phyloP scores from a whole-genome alignment of 2,888 invertebrate species.

The Stenchaetothrips biformis region DNA sequence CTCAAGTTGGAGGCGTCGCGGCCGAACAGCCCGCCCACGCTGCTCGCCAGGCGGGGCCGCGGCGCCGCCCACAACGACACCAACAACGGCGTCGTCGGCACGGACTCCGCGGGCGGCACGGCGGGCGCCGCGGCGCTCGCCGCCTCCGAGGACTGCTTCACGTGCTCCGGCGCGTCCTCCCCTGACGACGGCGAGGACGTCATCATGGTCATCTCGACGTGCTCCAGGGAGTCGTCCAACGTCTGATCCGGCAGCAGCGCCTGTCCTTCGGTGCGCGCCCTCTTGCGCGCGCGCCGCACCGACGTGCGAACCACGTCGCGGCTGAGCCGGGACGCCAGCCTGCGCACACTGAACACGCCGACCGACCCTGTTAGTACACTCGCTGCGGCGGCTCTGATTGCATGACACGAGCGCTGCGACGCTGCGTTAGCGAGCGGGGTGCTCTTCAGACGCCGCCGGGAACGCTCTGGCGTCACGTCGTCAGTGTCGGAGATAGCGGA shows the following conservation, averaged over 20 bases:
- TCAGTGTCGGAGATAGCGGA: not conserved
- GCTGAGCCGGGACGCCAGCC: not conserved
- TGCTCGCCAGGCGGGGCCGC: not conserved
- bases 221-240: constrained; percentile 4
- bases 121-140: too few species aligned
- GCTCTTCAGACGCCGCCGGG: not conserved
- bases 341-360: not conserved
- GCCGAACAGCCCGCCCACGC: not conserved
- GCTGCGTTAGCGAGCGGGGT: not conserved
- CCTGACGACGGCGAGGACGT: not conserved
- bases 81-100: too few species aligned
- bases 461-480: not conserved
- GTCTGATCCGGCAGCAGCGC: constrained; percentile 5
- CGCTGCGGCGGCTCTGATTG: not conserved
- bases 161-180: too few species aligned
- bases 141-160: not conserved
- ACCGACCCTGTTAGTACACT: not conserved
- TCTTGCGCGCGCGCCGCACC: constrained; percentile 12
- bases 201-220: not conserved
- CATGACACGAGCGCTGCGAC: not conserved
- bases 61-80: too few species aligned
- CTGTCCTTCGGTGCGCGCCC: constrained; percentile 3
- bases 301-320: constrained; percentile 8
- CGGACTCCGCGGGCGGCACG: too few species aligned
- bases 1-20: not conserved